These are phyloP conservation scores for Actinemys pallida DNA, from an alignment of 2,113 vertebrate species.

Conservation along the genomic window DNA sequence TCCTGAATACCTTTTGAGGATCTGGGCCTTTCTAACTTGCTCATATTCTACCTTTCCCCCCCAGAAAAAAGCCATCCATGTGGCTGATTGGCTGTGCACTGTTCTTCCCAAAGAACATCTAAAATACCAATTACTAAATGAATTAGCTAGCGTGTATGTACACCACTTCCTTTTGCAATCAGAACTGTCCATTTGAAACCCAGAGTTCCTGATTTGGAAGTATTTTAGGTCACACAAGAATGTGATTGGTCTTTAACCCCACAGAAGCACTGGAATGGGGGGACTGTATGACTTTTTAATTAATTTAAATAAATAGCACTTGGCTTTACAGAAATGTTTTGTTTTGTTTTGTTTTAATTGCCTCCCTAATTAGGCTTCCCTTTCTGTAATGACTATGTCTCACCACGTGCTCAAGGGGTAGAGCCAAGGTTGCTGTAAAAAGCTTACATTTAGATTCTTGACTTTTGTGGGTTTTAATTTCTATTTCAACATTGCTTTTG, in stretches of 20 bases:
- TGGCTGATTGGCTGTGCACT: neutral
- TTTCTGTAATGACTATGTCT: neutral
- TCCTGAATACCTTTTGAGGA: no score
- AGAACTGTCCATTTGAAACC: slow-evolving; percentile 18
- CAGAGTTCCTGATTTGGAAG: slow-evolving; percentile 41
- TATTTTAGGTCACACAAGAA: slow-evolving; percentile 21
- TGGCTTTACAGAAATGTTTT: slow-evolving; percentile 21
- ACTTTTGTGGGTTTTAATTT: neutral
- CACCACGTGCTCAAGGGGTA: slow-evolving; percentile 21
- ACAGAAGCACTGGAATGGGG: slow-evolving; percentile 15
- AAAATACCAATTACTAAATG: neutral
- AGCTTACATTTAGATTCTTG: neutral
- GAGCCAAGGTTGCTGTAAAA: slow-evolving; percentile 1
- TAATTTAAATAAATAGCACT: slow-evolving; percentile 31
- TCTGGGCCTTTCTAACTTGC: neutral
- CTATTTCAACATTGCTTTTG: slow-evolving; percentile 13
- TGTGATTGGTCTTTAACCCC: neutral
- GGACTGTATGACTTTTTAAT: slow-evolving; percentile 33
- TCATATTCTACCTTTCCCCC: neutral
- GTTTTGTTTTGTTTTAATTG: neutral
- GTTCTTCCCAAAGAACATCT: neutral
- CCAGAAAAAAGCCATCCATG: neutral
- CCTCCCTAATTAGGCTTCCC: neutral
- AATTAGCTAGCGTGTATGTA: neutral
- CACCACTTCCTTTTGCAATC: neutral